Evolutionary conservation across 2,797 vertebrate species (phyloP).

Genomic region (Sebastiscus tertius): DNA sequence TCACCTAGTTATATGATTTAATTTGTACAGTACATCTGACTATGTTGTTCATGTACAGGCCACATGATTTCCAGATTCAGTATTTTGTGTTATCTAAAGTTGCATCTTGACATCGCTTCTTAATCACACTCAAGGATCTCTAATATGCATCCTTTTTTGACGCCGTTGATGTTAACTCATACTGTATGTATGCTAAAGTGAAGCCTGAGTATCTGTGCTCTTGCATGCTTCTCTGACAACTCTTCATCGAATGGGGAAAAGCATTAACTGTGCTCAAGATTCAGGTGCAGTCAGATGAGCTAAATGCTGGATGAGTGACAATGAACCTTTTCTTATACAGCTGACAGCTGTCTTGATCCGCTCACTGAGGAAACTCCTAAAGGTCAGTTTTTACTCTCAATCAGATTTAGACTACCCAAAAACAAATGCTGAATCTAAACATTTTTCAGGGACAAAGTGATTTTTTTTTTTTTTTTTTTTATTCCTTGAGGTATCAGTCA

Average conservation of each 20-base stretch:
- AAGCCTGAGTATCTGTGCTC: constrained; percentile 29
- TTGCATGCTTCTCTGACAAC: constrained; percentile 32
- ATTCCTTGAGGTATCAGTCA: constrained; percentile 18
- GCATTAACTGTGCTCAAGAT: neutral
- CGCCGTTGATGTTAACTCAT: constrained; percentile 24
- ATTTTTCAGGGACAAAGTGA: constrained; percentile 30
- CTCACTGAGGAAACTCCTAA: neutral
- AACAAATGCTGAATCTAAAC: constrained; percentile 26
- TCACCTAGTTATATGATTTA: constrained; percentile 49
- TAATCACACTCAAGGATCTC: constrained; percentile 25
- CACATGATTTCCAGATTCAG: constrained; percentile 29
- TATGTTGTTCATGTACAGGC: constrained; percentile 45
- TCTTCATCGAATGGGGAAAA: constrained; percentile 1
- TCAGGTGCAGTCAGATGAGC: constrained; percentile 17
- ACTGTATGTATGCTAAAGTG: constrained; percentile 17
- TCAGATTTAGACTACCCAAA: constrained; percentile 11
- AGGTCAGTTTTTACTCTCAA: constrained; percentile 17
- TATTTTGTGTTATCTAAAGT: constrained; percentile 45
- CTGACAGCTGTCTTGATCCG: neutral
- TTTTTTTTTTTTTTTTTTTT: neutral
- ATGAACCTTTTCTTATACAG: neutral
- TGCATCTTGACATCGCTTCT: constrained; percentile 5
- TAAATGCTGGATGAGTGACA: constrained; percentile 19
- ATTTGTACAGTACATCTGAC: constrained; percentile 37
- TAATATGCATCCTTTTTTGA: constrained; percentile 24